Conservation (phyloP, 1,140 invertebrate species). For the Acyrthosiphon pisum region DNA sequence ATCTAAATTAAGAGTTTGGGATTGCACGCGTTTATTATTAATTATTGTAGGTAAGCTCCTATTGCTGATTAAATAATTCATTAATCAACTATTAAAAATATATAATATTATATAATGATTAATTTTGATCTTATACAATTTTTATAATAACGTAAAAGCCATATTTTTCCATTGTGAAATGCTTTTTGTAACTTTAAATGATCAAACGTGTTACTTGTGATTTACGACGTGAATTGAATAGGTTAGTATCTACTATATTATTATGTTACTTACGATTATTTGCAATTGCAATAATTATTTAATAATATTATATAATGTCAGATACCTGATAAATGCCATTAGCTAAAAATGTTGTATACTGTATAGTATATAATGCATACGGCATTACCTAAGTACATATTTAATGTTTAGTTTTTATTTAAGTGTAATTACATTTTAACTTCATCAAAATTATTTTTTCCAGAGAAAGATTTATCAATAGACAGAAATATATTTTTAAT, state of each 20-base stretch:
- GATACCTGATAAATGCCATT: neutral
- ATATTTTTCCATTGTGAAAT: neutral
- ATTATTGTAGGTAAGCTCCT: neutral
- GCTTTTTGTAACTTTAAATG: neutral
- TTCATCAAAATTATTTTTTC: too few relatives aligned
- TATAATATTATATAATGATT: neutral
- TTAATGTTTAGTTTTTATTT: neutral
- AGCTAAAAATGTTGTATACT: neutral
- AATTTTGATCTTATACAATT: neutral
- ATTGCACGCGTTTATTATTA: neutral
- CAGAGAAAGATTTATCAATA: neutral
- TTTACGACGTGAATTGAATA: neutral
- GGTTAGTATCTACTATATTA: neutral
- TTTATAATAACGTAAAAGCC: neutral
- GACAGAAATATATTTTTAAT: neutral
- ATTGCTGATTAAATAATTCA: neutral
- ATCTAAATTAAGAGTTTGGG: neutral
- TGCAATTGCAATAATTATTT: neutral
- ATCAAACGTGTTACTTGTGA: neutral
- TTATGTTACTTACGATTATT: neutral
- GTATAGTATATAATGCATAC: neutral
- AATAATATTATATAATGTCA: neutral
- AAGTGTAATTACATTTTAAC: neutral
- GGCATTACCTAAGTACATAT: neutral
- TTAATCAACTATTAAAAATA: neutral